Evolutionary conservation across 2,888 invertebrate genomes (phyloP), one percentile per base, ranked within the genome.

Genomic region (Archips crataeganus): DNA sequence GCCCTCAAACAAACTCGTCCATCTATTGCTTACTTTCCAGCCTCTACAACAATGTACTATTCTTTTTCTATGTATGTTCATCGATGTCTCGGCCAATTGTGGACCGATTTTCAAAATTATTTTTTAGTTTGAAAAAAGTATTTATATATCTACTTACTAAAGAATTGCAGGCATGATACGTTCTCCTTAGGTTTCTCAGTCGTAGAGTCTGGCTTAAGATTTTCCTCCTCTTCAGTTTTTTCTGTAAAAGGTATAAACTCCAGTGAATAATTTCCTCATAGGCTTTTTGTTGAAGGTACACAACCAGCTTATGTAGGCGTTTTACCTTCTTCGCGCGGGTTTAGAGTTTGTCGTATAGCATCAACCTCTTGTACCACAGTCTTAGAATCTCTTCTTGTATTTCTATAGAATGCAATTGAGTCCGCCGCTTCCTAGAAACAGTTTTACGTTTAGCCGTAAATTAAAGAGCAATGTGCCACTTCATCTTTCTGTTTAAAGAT

Each of bases 351-450:
- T 15, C 74, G 34, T 9, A 75, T 74, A 0, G 47, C 59, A 32
- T 69, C 63, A 1, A 77, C 32, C 45, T 75, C 77, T 39, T 75
- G 60, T 5, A 67, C 54, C 11, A 72, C 77, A 23, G 70, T 71
- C 67, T 77, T 71, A 3, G 74, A 73, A 39, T 70, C 59, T 2
- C 63, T 2, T 47, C 68, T 74, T 3, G 63, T 10, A 2, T 42
- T 59, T 72, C 78, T 64, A 71, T 74, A 78, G 68, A 75, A 78
- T 1, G 78, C 77, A 23, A 78, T 68, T 1, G 78, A 75, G 39
- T 75, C 68, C 0, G 69, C 74, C 15, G 78, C 76, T 72, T 77
- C 78, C 78, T 78, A 61, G 9, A 70, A 64, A 45, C n/a, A 49
- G 13, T 23, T 2, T 4, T 5, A 49, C n/a, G 49, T 47, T 3